Base-by-base conservation (phyloP, 2,888 invertebrate genomes). In the Scelioninae gen. 1 region DNA sequence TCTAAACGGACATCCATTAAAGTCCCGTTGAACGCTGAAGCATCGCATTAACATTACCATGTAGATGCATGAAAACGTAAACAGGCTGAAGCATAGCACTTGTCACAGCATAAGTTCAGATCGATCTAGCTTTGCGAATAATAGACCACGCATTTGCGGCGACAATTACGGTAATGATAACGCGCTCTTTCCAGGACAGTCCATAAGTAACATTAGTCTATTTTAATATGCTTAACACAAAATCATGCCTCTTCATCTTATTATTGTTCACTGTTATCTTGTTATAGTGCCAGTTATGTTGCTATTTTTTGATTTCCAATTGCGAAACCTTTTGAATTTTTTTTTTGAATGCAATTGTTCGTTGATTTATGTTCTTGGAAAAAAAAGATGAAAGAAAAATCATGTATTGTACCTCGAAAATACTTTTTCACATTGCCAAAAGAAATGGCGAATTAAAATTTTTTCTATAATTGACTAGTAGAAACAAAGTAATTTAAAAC, bases 101-200 rank as follows among this genome's bases (percentile, higher is more conserved):
- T 78, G 84, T 84, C 84, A 74, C 84, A 84, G 69, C 84, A 56
- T 78, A 77, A 68, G 58, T 65, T 84, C 74, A 71, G 75, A 84
- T 84, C 84, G 84, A 84, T 84, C 84, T 81, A 84, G 81, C 84
- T 81, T 80, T 78, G 71, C 84, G 84, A 84, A 84, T 84, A 84
- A 84, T 84, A 84, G 84, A 84, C 84, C 84, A 53, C 78, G 74
- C 84, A 80, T 80, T 83, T 83, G 83, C 58, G 80, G 83, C 65
- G 31, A 84, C 84, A 84, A 81, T 84, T 84, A 83, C 80, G 74
- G 80, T 80, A 83, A 83, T 80, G 83, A 83, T 83, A 83, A 80
- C 83, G 83, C 80, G 80, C 77, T 65, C 77, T 80, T 83, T 80
- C 68, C 83, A 77, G 60, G 55, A 65, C 77, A 77, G 72, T 80